Evolutionary conservation across 2,797 vertebrate species (phyloP).

Genomic region (Phylloscopus collybita): DNA sequence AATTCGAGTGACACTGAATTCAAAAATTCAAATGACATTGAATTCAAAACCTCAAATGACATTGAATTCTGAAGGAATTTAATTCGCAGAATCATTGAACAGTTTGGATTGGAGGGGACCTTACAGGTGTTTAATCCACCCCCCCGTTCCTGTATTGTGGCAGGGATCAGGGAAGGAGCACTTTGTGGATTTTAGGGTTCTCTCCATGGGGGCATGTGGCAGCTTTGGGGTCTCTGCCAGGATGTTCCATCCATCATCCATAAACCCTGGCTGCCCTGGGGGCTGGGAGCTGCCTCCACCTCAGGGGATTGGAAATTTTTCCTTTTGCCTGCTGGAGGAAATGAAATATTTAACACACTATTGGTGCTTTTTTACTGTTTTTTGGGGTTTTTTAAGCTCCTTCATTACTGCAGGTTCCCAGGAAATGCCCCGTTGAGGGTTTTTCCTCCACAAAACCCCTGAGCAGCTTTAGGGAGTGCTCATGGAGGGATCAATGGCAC

Average conservation of each 20-base stretch:
- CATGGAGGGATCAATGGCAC: neutral
- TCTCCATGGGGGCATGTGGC: rapidly evolving
- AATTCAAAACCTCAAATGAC: neutral
- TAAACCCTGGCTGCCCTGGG: neutral
- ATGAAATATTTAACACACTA: neutral
- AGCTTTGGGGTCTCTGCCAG: neutral
- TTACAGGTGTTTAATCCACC: neutral
- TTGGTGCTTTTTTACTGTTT: neutral
- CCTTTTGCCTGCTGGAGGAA: neutral
- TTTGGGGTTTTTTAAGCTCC: neutral
- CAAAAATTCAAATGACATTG: no score
- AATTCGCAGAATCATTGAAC: no score
- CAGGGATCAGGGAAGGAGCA: neutral
- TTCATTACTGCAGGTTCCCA: neutral
- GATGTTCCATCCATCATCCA: neutral
- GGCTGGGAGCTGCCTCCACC: neutral
- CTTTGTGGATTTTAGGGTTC: neutral
- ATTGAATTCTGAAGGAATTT: neutral
- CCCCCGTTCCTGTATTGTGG: neutral
- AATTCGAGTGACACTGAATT: no score
- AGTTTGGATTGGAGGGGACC: neutral
- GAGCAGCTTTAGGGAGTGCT: neutral
- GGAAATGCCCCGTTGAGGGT: neutral
- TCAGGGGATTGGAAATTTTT: neutral
- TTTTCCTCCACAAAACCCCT: neutral